Evolutionary conservation across 2,888 invertebrate genomes (phyloP), one percentile per base, ranked within the genome.

Genomic region (Amiota minor): DNA sequence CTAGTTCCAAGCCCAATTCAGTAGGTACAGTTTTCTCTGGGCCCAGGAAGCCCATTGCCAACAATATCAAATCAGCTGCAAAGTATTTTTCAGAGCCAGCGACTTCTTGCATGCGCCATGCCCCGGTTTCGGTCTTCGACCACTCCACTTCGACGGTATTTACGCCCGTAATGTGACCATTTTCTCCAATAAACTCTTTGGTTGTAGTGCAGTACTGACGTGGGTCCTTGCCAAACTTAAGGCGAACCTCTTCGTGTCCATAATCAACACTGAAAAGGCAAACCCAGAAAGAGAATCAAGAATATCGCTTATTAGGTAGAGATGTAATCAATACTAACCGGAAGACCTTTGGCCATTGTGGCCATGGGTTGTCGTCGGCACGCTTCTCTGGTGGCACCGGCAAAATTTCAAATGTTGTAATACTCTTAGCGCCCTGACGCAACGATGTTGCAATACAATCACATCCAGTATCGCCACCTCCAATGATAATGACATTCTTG

Each of bases 21-120:
- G 93, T 93, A 68, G 97, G 94, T 72, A 99, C 94, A 75, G 95
- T 93, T 86, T 96, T 92, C 91, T 99, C 98, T 0, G 98, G 98
- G 0, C 98, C 98, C 76, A 98, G 91, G 92, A 99, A 99, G 83
- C 99, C 99, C 99, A 99, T 99, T 3, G 99, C 99, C 69, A 99
- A 92, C 77, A 99, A 92, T 72, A 98, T 96, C 77, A 99, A 91
- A 89, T 99, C 97, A 71, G 97, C 96, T 81, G 94, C 93, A 91
- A 93, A 97, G 46, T 94, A 91, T 88, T 93, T 93, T 88, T 95
- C 95, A 0, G 95, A 93, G 77, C 95, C 96, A 70, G 93, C 92
- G 64, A 96, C 90, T 91, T 98, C 97, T 75, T 93, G 92, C 97
- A 98, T 97, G 88, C 95, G 95, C 98, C 98, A 99, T 75, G 97